A percentile compares a stretch with the other conserved stretches of the same genome.
phyloP scores from a whole-genome alignment of 1,140 invertebrate genomes.

The Marisa cornuarietis region DNA sequence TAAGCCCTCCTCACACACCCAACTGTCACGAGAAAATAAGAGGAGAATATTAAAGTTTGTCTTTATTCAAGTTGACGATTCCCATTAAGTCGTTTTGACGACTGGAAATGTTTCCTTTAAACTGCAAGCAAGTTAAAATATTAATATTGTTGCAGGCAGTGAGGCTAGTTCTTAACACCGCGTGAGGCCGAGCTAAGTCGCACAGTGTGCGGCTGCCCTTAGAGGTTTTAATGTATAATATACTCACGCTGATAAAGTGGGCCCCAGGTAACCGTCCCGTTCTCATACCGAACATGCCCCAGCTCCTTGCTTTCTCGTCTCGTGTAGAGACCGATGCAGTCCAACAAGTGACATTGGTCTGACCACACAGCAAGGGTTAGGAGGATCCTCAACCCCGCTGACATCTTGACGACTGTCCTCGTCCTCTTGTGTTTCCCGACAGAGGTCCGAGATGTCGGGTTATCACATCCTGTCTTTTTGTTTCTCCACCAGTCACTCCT shows the following conservation, averaged over 20 bases:
- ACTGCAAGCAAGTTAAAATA: not conserved
- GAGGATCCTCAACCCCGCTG: not conserved
- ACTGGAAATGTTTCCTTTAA: not conserved
- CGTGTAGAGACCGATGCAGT: not conserved
- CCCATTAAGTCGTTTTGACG: not conserved
- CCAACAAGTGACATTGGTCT: not conserved
- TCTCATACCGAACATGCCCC: not conserved
- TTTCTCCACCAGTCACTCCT: too few species aligned
- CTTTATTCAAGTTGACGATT: too few species aligned
- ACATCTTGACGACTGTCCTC: not conserved
- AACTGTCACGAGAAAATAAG: too few species aligned
- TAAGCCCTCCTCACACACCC: too few species aligned
- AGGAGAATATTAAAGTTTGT: too few species aligned
- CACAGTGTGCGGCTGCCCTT: not conserved
- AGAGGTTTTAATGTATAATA: not conserved
- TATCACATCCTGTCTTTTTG: too few species aligned
- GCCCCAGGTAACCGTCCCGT: not conserved
- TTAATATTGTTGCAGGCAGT: not conserved
- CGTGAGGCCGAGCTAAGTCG: not conserved
- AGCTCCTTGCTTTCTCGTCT: not conserved
- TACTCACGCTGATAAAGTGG: not conserved
- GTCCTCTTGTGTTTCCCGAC: too few species aligned
- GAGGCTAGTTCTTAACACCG: not conserved
- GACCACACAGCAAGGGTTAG: not conserved
- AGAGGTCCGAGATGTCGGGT: too few species aligned